Evolutionary conservation across 2,797 vertebrate species (phyloP).

Genomic region (Gallinago nigripennis): DNA sequence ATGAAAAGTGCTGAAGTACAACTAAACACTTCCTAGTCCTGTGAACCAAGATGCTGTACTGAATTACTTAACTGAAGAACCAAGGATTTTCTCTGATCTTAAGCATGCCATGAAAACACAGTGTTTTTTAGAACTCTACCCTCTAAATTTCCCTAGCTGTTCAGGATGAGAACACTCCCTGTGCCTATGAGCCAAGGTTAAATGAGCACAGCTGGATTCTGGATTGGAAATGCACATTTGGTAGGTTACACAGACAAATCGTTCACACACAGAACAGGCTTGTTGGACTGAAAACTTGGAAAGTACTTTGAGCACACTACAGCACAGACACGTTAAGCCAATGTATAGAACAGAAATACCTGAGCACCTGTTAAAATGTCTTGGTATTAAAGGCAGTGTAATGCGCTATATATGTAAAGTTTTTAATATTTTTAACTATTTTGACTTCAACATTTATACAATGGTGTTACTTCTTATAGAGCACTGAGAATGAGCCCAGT

Average conservation of each 20-base stretch:
- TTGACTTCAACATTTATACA: not conserved
- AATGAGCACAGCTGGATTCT: slow-evolving; percentile 56
- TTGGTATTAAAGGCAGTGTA: not conserved
- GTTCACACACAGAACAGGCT: not conserved
- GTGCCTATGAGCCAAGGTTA: not conserved
- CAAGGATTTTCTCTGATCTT: not conserved
- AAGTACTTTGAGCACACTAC: not conserved
- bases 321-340: not conserved
- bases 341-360: slow-evolving; percentile 1
- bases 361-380: slow-evolving; percentile 11
- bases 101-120: not conserved
- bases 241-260: not conserved
- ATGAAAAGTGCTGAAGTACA: not conserved
- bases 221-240: not conserved
- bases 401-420: not conserved
- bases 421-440: not conserved
- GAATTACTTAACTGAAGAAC: not conserved
- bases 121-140: not conserved
- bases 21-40: not conserved
- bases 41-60: not conserved
- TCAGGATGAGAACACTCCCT: slow-evolving; percentile 21
- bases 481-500: not conserved
- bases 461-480: not conserved
- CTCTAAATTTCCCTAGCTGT: not conserved
- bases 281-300: slow-evolving; percentile 14